These are phyloP conservation scores for Menidia beryllina DNA, from an alignment of 2,113 vertebrate genomes.

Conservation along the genomic window DNA sequence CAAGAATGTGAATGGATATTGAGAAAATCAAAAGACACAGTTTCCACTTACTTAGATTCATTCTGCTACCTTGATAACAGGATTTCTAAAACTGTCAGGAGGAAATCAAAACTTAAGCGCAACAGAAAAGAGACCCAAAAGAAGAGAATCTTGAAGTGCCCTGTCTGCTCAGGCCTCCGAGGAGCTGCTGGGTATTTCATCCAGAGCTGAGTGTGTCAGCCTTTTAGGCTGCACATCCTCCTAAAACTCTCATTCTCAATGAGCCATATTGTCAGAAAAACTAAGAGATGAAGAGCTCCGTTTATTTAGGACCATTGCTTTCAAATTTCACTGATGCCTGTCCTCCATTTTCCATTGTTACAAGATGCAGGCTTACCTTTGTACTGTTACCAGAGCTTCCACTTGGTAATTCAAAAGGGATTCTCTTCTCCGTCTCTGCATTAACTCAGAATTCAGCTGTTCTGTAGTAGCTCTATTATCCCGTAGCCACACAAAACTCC, in stretches of 20 bases:
- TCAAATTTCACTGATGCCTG: conserved; percentile 54
- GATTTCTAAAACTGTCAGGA: conserved; percentile 17
- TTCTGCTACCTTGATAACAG: conserved; percentile 25
- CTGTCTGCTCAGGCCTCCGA: no score
- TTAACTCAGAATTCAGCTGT: conserved; percentile 18
- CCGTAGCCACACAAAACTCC: conserved; percentile 31
- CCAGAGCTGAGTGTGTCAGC: conserved; percentile 27
- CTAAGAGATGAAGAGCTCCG: conserved; percentile 28
- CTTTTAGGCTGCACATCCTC: conserved; percentile 27
- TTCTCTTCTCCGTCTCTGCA: conserved; percentile 32
- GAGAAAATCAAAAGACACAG: conserved; percentile 1
- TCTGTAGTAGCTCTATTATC: conserved; percentile 30
- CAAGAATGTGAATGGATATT: background rate
- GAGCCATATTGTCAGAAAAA: conserved; percentile 25
- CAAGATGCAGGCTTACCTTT: conserved; percentile 31
- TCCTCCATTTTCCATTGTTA: conserved; percentile 42
- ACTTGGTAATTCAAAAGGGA: conserved; percentile 48
- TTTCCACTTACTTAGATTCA: conserved; percentile 23
- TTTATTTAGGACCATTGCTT: conserved; percentile 52
- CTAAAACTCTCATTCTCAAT: conserved; percentile 23
- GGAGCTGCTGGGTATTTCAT: background rate
- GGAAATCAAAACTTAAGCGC: conserved; percentile 15
- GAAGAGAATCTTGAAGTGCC: conserved; percentile 19
- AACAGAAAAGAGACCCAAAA: conserved; percentile 13
- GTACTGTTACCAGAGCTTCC: conserved; percentile 48